Evolutionary conservation across 2,113 vertebrate genomes (phyloP).

Genomic region (Neofelis nebulosa): DNA sequence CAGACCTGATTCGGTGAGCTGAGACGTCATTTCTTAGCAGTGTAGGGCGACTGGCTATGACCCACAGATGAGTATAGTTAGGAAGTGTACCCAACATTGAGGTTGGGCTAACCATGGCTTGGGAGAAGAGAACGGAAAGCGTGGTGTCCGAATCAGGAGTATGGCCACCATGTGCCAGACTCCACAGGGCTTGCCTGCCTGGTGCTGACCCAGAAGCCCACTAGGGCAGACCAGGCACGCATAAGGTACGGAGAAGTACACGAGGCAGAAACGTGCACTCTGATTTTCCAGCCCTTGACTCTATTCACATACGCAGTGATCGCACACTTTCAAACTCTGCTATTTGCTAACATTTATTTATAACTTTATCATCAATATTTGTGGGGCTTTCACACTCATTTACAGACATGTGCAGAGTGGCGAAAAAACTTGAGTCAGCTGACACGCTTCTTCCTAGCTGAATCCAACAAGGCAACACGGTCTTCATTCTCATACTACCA

Average conservation of each 20-base stretch:
- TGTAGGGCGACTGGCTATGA: neutral
- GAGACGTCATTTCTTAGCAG: neutral
- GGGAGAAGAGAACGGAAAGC: neutral
- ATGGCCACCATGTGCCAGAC: accelerated
- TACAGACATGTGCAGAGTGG: accelerated
- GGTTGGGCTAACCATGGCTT: neutral
- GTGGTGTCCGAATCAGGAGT: accelerated
- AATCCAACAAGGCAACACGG: neutral
- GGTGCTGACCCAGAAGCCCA: too few species aligned
- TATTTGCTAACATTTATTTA: neutral
- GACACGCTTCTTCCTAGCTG: accelerated
- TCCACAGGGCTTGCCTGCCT: accelerated
- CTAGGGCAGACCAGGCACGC: neutral
- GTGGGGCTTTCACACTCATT: neutral
- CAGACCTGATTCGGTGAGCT: accelerated
- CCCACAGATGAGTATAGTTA: accelerated
- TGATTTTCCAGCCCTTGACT: neutral
- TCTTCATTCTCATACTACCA: neutral
- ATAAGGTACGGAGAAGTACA: accelerated
- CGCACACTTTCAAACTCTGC: neutral
- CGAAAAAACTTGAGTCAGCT: accelerated
- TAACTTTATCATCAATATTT: neutral
- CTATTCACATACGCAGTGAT: accelerated
- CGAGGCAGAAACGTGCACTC: accelerated
- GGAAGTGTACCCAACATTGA: neutral